Base-by-base conservation (phyloP, 2,113 vertebrate genomes). In the Galemys pyrenaicus region DNA sequence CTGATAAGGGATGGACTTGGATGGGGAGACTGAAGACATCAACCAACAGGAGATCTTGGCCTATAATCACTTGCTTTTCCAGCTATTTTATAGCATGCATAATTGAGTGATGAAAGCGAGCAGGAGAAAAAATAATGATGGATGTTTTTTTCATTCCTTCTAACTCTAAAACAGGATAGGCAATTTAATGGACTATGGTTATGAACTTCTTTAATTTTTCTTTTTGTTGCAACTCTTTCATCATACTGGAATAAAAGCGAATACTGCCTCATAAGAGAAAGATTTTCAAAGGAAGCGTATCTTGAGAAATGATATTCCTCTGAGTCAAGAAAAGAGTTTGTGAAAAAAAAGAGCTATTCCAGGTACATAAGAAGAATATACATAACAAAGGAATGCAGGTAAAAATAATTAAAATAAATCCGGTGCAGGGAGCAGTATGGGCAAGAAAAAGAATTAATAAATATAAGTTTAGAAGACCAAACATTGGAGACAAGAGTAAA, bases 141-240 rank as follows among this genome's bases (percentile, higher is more conserved):
- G 9, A 19, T 80, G 32, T 65, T 70, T 77, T 32, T 51, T 60
- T 79, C 71, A 37, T 88, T 94, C 49, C 64, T 51, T 64, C 30
- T 80, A 87, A 78, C 37, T 58, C 54, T 91, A 87, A 89, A 94
- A 91, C 35, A 87, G 26, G 17, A 39, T 28, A 75, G 39, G 19
- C 2, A 67, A 93, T 74, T 87, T 85, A 94, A 95, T 84, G 17
- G 32, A 13, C 60, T 85, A 51, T 39, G 30, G 60, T 67, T 83
- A 83, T 35, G n/a, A 81, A 62, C 8, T 44, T 62, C 71, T 80
- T 64, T 80, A 41, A 67, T 74, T 88, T 32, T 80, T 22, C 10
- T 82, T 90, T 85, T 62, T 77, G 79, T 68, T 41, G 41, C 46
- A 92, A 51, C 8, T 28, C 2, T 65, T 37, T 96, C 32, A 73